Evolutionary conservation across 2,113 vertebrate species (phyloP).

Genomic region (Opisthocomus hoazin): DNA sequence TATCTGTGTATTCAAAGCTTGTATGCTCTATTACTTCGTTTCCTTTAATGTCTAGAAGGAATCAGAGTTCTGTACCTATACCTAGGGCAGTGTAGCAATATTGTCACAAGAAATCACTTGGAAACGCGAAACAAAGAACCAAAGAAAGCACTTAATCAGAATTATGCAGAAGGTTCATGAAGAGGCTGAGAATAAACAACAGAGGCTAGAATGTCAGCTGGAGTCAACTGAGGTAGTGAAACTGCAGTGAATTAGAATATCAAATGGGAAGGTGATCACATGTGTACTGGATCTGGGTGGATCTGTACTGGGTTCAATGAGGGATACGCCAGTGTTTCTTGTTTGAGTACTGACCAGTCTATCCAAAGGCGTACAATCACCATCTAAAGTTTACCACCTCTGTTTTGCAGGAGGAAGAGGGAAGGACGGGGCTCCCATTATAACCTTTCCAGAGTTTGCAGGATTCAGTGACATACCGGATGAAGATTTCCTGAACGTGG

Average conservation of each 20-base stretch:
- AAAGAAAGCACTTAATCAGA: background rate
- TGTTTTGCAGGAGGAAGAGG: constrained; percentile 84
- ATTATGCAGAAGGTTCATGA: background rate
- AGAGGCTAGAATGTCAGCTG: background rate
- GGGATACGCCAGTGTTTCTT: background rate
- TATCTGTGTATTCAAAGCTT: background rate
- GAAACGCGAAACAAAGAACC: background rate
- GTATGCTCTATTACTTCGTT: background rate
- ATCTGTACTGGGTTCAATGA: background rate
- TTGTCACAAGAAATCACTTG: background rate
- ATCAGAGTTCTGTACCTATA: background rate
- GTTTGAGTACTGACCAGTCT: background rate
- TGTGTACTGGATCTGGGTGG: background rate
- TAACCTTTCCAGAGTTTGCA: constrained; percentile 89
- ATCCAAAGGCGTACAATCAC: background rate
- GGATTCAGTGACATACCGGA: constrained; percentile 88
- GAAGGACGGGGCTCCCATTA: constrained; percentile 91
- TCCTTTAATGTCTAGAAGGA: background rate
- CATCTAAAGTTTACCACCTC: background rate
- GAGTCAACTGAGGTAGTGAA: background rate
- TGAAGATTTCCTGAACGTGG: constrained; percentile 91
- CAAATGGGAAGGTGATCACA: background rate
- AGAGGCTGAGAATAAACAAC: background rate
- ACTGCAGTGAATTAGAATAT: background rate
- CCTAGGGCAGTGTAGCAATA: background rate